Evolutionary conservation across 2,797 vertebrate species (phyloP).

Genomic region (Pteropus rufus): DNA sequence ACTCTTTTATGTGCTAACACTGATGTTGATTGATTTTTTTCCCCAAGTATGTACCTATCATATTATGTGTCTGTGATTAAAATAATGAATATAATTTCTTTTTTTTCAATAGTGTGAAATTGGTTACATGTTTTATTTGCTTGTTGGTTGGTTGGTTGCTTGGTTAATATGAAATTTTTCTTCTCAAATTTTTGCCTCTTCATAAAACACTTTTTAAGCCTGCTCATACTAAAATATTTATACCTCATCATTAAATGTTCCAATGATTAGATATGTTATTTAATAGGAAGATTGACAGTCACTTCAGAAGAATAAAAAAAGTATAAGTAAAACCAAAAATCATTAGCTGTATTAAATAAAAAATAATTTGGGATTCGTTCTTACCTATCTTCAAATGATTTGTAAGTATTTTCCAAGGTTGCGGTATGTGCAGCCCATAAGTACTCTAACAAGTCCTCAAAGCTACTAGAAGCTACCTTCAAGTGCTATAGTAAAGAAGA

Average conservation of each 20-base stretch:
- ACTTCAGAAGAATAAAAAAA: background rate
- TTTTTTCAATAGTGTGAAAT: background rate
- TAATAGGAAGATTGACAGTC: background rate
- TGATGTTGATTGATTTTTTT: background rate
- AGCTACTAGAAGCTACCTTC: slow-evolving; percentile 61
- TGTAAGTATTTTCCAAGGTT: slow-evolving; percentile 62
- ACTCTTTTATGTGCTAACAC: background rate
- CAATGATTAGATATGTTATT: background rate
- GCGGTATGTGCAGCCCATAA: slow-evolving; percentile 85
- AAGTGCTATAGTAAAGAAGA: slow-evolving; percentile 81
- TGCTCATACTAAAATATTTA: background rate
- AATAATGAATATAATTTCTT: background rate
- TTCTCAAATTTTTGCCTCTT: background rate
- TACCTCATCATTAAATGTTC: background rate
- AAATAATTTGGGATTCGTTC: background rate
- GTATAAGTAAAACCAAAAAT: background rate
- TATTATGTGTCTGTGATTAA: background rate
- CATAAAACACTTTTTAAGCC: background rate
- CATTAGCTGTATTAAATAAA: background rate
- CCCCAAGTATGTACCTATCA: background rate
- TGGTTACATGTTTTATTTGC: background rate
- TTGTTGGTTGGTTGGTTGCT: background rate
- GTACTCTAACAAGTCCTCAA: slow-evolving; percentile 81
- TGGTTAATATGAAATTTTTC: background rate
- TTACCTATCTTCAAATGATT: slow-evolving; percentile 80